Conservation (phyloP, 2,888 invertebrate genomes). For the Chrysodeixis includens region DNA sequence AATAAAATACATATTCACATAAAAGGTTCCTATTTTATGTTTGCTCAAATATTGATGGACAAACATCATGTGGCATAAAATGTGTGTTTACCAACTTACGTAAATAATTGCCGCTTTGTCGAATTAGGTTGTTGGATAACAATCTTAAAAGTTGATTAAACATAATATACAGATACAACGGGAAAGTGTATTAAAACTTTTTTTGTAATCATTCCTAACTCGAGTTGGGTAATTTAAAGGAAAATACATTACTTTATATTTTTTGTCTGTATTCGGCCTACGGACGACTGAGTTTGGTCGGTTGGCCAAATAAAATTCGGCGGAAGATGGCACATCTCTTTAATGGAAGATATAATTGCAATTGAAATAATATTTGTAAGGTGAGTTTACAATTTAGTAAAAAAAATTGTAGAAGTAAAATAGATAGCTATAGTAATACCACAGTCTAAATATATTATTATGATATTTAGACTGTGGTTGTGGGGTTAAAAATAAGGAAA, state of each 20-base stretch:
- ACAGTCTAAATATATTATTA: too few species aligned
- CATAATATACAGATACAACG: background rate
- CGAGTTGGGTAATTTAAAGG: background rate
- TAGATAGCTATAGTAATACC: too few species aligned
- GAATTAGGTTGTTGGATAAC: background rate
- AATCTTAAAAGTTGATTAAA: background rate
- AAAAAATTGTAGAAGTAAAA: too few species aligned
- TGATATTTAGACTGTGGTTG: too few species aligned
- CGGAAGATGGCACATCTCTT: background rate
- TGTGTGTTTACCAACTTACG: background rate
- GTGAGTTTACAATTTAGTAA: too few species aligned
- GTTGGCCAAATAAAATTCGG: background rate
- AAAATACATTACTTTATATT: background rate
- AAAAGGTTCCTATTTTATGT: too few species aligned
- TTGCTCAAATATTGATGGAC: background rate
- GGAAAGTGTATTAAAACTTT: background rate
- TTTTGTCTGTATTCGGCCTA: background rate
- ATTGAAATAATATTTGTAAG: too few species aligned
- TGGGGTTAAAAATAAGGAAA: too few species aligned
- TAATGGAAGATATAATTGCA: background rate
- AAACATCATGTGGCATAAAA: background rate
- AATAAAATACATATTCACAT: too few species aligned
- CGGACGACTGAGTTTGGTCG: background rate
- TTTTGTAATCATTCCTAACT: background rate
- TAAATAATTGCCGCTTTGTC: background rate